Conservation (phyloP, 2,113 vertebrate genomes). For the Dolichallabes microphthalmus region DNA sequence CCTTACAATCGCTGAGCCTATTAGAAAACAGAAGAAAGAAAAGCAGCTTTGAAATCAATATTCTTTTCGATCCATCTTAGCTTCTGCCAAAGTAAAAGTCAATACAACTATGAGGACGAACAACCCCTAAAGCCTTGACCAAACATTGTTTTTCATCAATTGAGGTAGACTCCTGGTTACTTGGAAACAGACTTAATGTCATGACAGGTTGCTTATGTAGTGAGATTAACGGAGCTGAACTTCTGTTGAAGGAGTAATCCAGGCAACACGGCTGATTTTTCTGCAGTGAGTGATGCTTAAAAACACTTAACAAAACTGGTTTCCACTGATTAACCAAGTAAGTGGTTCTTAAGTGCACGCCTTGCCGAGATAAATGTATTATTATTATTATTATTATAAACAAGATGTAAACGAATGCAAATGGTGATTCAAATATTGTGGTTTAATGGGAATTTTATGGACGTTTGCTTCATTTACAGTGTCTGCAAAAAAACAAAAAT, state of each 20-base stretch:
- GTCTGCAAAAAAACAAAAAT: neutral
- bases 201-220: neutral
- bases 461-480: neutral
- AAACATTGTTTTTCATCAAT: neutral
- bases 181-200: neutral
- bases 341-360: neutral
- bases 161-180: neutral
- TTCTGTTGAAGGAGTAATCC: neutral
- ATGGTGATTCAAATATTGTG: neutral
- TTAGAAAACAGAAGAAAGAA: slow-evolving; percentile 43
- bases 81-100: slow-evolving; percentile 16
- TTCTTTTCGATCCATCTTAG: slow-evolving; percentile 7
- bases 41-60: slow-evolving; percentile 49
- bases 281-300: neutral
- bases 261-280: neutral
- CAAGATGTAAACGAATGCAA: neutral
- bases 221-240: neutral
- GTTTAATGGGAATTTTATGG: neutral
- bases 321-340: neutral
- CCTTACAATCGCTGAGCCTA: slow-evolving; percentile 42
- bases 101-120: slow-evolving; percentile 8
- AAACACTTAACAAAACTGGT: neutral
- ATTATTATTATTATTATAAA: neutral
- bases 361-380: neutral
- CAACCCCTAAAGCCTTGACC: neutral